A percentile compares a stretch with the other conserved stretches of the same genome.
phyloP scores from a whole-genome alignment of 2,113 vertebrate genomes.

The Pelmatolapia mariae region DNA sequence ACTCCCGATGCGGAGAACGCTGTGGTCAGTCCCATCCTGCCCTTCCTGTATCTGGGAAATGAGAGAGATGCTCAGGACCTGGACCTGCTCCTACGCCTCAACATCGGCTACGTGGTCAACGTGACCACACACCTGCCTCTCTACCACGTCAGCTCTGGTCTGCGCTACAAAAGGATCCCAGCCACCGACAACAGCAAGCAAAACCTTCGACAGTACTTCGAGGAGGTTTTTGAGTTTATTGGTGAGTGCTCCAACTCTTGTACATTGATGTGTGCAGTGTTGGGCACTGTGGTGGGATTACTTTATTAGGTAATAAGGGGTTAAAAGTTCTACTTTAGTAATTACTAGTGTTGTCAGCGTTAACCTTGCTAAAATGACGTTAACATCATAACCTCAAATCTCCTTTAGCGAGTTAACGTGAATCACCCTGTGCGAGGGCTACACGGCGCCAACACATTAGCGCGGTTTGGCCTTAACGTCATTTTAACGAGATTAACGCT shows the following conservation, averaged over 20 bases:
- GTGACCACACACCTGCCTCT: conserved; percentile 83
- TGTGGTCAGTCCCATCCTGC: conserved; percentile 78
- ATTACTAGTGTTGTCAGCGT: not conserved
- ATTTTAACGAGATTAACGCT: not conserved
- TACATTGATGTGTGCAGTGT: not conserved
- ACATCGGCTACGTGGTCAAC: conserved; percentile 80
- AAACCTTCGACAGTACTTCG: conserved; percentile 84
- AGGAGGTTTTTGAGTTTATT: conserved; percentile 84
- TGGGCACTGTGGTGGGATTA: not conserved
- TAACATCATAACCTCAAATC: not conserved
- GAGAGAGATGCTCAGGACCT: conserved; percentile 81
- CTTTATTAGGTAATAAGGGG: not conserved
- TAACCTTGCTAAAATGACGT: rapidly evolving
- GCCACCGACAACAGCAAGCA: conserved; percentile 85
- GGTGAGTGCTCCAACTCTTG: conserved; percentile 54
- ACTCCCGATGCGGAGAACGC: conserved; percentile 81
- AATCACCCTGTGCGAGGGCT: not conserved
- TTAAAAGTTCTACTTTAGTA: not conserved
- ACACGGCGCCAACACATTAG: not conserved
- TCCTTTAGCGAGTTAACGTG: not conserved
- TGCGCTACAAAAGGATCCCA: conserved; percentile 79
- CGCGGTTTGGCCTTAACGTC: not conserved
- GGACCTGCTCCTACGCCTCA: conserved; percentile 73
- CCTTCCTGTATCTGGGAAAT: conserved; percentile 81
- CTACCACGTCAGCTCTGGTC: conserved; percentile 75